phyloP scores from a whole-genome alignment of 2,888 invertebrate species.

The Perizoma affinitatum region DNA sequence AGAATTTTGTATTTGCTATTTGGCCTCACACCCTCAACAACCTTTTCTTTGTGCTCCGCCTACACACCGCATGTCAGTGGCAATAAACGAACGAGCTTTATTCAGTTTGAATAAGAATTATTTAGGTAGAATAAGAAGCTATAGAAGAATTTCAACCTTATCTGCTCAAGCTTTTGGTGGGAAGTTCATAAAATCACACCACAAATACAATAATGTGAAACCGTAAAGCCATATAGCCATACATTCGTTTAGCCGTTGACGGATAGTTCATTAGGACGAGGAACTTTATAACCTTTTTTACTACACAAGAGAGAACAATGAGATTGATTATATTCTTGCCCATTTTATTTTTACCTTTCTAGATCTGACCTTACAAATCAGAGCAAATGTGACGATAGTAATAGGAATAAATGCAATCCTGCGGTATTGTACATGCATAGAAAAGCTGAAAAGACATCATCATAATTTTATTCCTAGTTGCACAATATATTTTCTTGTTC shows the following conservation, averaged over 20 bases:
- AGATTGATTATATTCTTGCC: neutral
- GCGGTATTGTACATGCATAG: too few species aligned
- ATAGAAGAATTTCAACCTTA: slow-evolving; percentile 3
- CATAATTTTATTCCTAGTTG: too few species aligned
- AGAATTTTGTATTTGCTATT: neutral
- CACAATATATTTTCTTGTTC: too few species aligned
- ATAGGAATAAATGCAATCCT: too few species aligned
- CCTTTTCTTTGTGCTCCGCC: neutral
- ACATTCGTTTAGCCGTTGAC: slow-evolving; percentile 3
- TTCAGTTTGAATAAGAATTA: neutral
- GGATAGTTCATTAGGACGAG: slow-evolving; percentile 8
- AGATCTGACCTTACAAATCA: too few species aligned
- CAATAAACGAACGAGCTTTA: slow-evolving; percentile 9
- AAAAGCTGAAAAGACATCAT: too few species aligned
- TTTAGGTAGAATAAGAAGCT: neutral
- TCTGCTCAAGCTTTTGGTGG: slow-evolving; percentile 1
- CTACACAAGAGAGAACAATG: neutral
- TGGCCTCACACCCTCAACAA: neutral
- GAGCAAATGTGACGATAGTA: too few species aligned
- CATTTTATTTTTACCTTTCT: too few species aligned
- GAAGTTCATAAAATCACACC: neutral
- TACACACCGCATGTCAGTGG: slow-evolving; percentile 8
- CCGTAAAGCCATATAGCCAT: neutral
- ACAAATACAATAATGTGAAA: neutral
- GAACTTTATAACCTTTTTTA: neutral